Conservation (phyloP, 2,113 vertebrate species). For the Thamnophis sirtalis region DNA sequence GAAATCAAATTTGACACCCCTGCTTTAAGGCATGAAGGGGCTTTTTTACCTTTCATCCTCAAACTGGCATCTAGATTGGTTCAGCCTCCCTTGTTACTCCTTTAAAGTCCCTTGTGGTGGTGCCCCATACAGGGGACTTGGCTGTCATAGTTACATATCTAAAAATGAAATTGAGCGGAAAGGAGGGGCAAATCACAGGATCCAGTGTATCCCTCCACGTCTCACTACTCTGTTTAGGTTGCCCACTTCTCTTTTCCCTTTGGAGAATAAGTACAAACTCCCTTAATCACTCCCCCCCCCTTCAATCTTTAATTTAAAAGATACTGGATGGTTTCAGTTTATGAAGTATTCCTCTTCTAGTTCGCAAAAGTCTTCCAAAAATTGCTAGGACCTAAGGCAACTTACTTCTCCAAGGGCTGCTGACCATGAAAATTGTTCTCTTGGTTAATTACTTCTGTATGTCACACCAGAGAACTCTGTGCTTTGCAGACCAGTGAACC, state of each 20-base stretch:
- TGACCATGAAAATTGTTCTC: neutral
- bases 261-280: neutral
- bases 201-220: neutral
- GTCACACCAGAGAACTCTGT: neutral
- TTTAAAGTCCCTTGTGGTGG: neutral
- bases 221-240: neutral
- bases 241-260: neutral
- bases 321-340: neutral
- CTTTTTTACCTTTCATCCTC: neutral
- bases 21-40: neutral
- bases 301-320: neutral
- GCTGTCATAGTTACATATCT: neutral
- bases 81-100: neutral
- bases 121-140: neutral
- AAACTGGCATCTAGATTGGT: neutral
- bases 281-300: neutral
- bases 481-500: neutral
- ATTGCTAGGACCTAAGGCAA: neutral
- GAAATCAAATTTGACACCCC: too few relatives aligned
- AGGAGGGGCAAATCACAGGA: neutral
- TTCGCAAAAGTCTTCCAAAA: neutral
- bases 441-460: neutral
- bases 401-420: neutral
- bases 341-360: neutral
- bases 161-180: neutral